A percentile compares a stretch with the other conserved stretches of the same genome.
These are phyloP conservation scores for Caenorhabditis sp. DNA, from an alignment of 2,888 invertebrate genomes.

Conservation along the genomic window DNA sequence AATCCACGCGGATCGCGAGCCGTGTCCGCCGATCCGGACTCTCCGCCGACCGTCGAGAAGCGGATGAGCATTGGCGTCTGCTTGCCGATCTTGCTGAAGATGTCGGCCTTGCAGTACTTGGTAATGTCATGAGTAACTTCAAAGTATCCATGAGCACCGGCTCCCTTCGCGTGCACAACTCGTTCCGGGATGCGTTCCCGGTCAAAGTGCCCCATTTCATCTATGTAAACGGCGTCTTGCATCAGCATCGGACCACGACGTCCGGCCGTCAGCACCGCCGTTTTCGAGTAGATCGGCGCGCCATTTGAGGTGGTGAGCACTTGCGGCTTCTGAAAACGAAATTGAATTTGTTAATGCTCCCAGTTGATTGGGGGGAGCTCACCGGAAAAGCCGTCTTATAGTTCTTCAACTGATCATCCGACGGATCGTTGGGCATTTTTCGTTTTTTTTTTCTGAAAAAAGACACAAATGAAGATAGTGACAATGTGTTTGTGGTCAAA, in stretches of 20 bases:
- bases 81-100: constrained; percentile 81
- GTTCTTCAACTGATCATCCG: constrained; percentile 55
- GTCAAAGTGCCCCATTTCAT: constrained; percentile 85
- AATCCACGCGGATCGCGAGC: constrained; percentile 82
- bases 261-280: constrained; percentile 89
- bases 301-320: constrained; percentile 88
- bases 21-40: constrained; percentile 82
- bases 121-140: constrained; percentile 82
- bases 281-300: constrained; percentile 87
- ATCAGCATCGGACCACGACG: constrained; percentile 86
- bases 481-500: background rate
- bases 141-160: constrained; percentile 81
- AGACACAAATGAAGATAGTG: background rate
- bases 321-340: constrained; percentile 80
- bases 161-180: constrained; percentile 68
- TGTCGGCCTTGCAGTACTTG: constrained; percentile 80
- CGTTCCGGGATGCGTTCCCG: constrained; percentile 90
- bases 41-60: constrained; percentile 82
- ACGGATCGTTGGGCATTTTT: constrained; percentile 59
- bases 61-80: constrained; percentile 81
- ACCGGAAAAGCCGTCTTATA: constrained; percentile 54
- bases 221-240: constrained; percentile 84
- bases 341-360: too few relatives aligned
- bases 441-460: too few relatives aligned
- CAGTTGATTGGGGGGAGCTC: background rate